A percentile compares a stretch with the other conserved stretches of the same genome.
Evolutionary conservation across 37 sponge, comb jelly and placozoan species (phyloP).

Genomic region (Aplysina aerophoba): DNA sequence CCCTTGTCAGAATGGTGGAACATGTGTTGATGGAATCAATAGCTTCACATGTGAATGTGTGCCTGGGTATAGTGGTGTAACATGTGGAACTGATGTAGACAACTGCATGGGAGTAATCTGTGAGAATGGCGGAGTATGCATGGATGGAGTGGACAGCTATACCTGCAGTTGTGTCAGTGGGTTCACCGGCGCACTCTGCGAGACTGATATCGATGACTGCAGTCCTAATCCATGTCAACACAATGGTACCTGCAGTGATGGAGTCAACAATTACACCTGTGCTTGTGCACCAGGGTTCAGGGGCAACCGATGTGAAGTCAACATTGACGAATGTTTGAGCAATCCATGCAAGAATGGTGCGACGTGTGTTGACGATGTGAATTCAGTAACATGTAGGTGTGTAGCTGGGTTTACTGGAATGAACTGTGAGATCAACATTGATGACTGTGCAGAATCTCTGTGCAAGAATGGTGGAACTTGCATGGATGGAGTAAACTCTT

Average conservation of each 20-base stretch:
- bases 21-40: slow-evolving; percentile 39
- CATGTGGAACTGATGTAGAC: slow-evolving; percentile 43
- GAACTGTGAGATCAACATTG: slow-evolving; percentile 36
- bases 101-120: slow-evolving; percentile 42
- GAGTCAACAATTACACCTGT: slow-evolving; percentile 24
- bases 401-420: slow-evolving; percentile 37
- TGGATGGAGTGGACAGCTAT: slow-evolving; percentile 34
- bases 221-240: slow-evolving; percentile 25
- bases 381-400: slow-evolving; percentile 37
- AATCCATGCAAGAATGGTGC: slow-evolving; percentile 42
- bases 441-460: slow-evolving; percentile 41
- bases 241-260: slow-evolving; percentile 38
- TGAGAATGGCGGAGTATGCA: slow-evolving; percentile 41
- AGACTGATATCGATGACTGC: slow-evolving; percentile 37
- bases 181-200: slow-evolving; percentile 31
- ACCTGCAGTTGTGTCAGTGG: slow-evolving; percentile 17
- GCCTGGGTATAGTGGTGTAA: slow-evolving; percentile 42
- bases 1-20: slow-evolving; percentile 57
- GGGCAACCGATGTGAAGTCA: slow-evolving; percentile 23
- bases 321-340: slow-evolving; percentile 28
- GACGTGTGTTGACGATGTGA: slow-evolving; percentile 44
- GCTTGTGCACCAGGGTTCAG: slow-evolving; percentile 27
- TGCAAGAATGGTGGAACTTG: slow-evolving; percentile 63
- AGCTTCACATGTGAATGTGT: slow-evolving; percentile 23
- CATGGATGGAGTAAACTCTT: slow-evolving; percentile 13